phyloP scores from a whole-genome alignment of 2,888 invertebrate genomes.

The Calameuta filiformis region DNA sequence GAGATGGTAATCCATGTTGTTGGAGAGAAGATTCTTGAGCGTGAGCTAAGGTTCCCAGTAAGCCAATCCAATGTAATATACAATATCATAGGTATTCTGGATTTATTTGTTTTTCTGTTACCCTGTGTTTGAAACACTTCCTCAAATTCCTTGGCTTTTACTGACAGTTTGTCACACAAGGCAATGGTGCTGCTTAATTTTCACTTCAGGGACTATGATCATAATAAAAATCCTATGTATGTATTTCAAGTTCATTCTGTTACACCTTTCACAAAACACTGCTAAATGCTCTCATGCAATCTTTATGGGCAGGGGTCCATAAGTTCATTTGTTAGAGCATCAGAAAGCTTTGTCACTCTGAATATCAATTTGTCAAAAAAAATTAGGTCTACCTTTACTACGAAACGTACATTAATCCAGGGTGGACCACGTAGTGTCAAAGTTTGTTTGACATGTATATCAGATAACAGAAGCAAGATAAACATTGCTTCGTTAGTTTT shows the following conservation, averaged over 20 bases:
- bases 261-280: background rate
- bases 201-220: background rate
- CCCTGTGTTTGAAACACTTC: background rate
- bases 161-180: background rate
- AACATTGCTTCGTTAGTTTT: slow-evolving; percentile 21
- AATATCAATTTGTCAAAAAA: background rate
- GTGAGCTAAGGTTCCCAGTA: slow-evolving; percentile 69
- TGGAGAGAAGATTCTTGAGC: slow-evolving; percentile 66
- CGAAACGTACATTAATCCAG: slow-evolving; percentile 15
- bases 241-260: background rate
- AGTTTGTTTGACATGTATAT: slow-evolving; percentile 21
- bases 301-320: background rate
- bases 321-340: background rate
- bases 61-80: slow-evolving; percentile 45
- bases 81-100: slow-evolving; percentile 20
- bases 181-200: background rate
- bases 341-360: background rate
- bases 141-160: slow-evolving; percentile 1
- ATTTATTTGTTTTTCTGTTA: slow-evolving; percentile 1
- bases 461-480: slow-evolving; percentile 20
- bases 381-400: background rate
- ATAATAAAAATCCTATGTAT: background rate
- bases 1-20: slow-evolving; percentile 74
- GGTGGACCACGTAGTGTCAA: slow-evolving; percentile 6
- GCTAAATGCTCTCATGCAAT: background rate